Evolutionary conservation across 2,797 vertebrate genomes (phyloP).

Genomic region (Sebastiscus tertius): DNA sequence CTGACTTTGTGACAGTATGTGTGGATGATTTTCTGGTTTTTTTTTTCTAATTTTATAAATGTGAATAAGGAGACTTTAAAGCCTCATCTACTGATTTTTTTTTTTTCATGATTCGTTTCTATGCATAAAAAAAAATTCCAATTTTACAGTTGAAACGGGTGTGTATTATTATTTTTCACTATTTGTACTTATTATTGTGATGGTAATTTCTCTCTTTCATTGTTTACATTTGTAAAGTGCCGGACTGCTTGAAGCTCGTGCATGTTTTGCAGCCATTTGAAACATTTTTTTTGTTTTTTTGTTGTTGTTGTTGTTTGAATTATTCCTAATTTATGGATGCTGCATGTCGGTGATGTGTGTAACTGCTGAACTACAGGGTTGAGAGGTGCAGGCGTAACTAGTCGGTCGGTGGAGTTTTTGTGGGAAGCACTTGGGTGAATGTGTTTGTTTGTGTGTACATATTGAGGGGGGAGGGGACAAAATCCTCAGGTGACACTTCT

Average conservation of each 20-base stretch:
- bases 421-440: conserved; percentile 65
- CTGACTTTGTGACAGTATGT: conserved; percentile 61
- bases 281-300: conserved; percentile 15
- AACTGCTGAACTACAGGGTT: conserved; percentile 63
- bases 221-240: conserved; percentile 75
- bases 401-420: conserved; percentile 46
- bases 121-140: conserved; percentile 72
- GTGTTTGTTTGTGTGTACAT: conserved; percentile 25
- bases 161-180: conserved; percentile 51
- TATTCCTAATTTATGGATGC: conserved; percentile 74
- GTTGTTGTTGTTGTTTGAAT: conserved; percentile 49
- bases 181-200: conserved; percentile 54
- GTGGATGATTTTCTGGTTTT: conserved; percentile 16
- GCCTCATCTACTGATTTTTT: conserved; percentile 55
- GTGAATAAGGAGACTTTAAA: conserved; percentile 67
- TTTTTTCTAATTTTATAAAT: conserved; percentile 58
- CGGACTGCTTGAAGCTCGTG: conserved; percentile 66
- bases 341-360: conserved; percentile 68
- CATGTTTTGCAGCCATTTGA: conserved; percentile 72
- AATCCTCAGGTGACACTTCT: conserved; percentile 25
- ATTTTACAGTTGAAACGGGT: conserved; percentile 77
- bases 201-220: conserved; percentile 64
- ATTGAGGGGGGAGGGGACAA: background rate
- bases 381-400: conserved; percentile 39
- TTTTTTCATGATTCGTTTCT: conserved; percentile 66